Evolutionary conservation across 1,140 invertebrate genomes (phyloP), one percentile per base, ranked within the genome.

Genomic region (Ips typographus): DNA sequence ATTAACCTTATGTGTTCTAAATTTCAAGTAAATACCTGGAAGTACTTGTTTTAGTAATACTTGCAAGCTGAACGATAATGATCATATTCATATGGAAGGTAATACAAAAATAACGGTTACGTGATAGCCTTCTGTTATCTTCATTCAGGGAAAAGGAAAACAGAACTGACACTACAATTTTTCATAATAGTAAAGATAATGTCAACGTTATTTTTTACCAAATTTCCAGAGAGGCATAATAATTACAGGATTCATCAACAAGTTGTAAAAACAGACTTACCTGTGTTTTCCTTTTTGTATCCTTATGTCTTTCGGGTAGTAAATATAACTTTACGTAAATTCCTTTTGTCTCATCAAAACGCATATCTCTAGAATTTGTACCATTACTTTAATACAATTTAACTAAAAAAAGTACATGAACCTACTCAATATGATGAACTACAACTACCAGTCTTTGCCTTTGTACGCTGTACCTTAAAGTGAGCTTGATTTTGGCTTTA

Each of bases 241-340:
- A 22, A 49, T 49, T 8, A 49, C 44, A 49, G 22, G 6, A 49
- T 49, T 49, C 44, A 2, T 41, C 36, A 1, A 40, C 40, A 40
- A 40, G 2, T 59, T 49, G 44, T 49, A 49, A 4, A 62, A 64
- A 6, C 53, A n/a, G 22, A 1, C 4, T 39, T 59, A 87, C 89
- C 74, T 87, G 86, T 4, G 95, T 97, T 82, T 96, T 98, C 40
- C 93, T 86, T 81, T 97, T 98, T 0, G 89, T 89, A 75, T 94
- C 90, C 80, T 93, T 94, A 38, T 89, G 86, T 49, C 89, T 85
- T 70, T 95, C 94, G 0, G 95, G 95, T 55, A 96, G 82, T 49
- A 98, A 84, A 80, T 97, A 96, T 22, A 97, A 80, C 77, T 96
- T 95, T 0, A 98, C 94, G 79, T 97, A 98, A 0, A 95, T 93